These are phyloP conservation scores for Gymnoscelis rufifasciata DNA, from an alignment of 2,888 invertebrate species.

Conservation along the genomic window DNA sequence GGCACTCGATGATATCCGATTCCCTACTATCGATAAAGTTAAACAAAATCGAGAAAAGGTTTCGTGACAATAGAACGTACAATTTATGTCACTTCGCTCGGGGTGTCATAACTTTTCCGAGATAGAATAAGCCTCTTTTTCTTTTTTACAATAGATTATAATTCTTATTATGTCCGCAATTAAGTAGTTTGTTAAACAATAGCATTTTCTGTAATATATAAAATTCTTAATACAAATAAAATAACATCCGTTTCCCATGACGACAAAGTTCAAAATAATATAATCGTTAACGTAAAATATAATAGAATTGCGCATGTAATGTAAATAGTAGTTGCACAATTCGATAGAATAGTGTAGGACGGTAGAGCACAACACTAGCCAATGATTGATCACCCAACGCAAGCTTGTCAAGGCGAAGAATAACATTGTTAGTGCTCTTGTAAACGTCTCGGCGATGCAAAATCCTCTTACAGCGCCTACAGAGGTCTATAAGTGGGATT, in stretches of 20 bases:
- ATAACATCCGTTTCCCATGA: too few species aligned
- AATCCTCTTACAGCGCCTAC: conserved; percentile 60
- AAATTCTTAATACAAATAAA: too few species aligned
- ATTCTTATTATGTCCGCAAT: too few species aligned
- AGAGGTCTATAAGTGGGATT: conserved; percentile 23
- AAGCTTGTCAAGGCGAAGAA: conserved; percentile 67
- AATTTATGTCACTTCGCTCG: conserved; percentile 16
- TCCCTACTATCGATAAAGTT: conserved; percentile 34
- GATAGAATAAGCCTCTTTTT: too few species aligned
- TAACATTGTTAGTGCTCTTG: conserved; percentile 73
- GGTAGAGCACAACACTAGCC: conserved; percentile 47
- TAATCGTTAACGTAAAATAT: too few species aligned
- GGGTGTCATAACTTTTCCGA: conserved; percentile 14
- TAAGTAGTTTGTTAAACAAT: too few species aligned
- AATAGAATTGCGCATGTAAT: too few species aligned
- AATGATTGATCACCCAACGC: conserved; percentile 68
- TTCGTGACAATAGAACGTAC: conserved; percentile 18
- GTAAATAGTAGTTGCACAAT: not conserved
- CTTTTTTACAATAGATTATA: too few species aligned
- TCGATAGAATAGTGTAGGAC: conserved; percentile 34
- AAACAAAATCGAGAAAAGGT: conserved; percentile 25
- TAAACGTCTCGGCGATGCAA: conserved; percentile 64
- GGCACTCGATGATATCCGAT: conserved; percentile 30
- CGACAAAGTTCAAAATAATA: too few species aligned
- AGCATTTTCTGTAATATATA: too few species aligned